Evolutionary conservation across 2,888 invertebrate genomes (phyloP).

Genomic region (Alcis repandata): DNA sequence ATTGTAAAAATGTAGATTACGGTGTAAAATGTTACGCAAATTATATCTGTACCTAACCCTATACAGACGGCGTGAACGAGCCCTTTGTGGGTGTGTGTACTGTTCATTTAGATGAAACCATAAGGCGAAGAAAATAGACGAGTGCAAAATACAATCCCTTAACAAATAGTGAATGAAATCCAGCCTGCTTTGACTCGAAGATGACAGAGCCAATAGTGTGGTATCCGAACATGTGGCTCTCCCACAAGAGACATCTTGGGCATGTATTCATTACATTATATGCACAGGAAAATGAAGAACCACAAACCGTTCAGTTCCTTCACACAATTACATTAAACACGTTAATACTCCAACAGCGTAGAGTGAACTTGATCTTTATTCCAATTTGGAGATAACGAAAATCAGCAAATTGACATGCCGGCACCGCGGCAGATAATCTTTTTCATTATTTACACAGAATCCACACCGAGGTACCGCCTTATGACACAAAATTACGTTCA

Average conservation of each 20-base stretch:
- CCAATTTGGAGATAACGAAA: conserved; percentile 66
- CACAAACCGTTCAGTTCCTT: conserved; percentile 59
- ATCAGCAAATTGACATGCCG: conserved; percentile 82
- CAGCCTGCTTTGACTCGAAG: conserved; percentile 58
- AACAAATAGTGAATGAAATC: conserved; percentile 53
- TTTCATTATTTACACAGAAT: conserved; percentile 77
- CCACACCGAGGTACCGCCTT: conserved; percentile 69
- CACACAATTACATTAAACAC: conserved; percentile 60
- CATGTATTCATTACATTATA: conserved; percentile 62
- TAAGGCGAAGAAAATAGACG: conserved; percentile 27
- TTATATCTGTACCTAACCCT: conserved; percentile 72
- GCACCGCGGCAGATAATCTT: conserved; percentile 74
- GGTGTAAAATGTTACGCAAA: conserved; percentile 1
- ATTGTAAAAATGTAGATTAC: background rate
- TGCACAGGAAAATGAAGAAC: conserved; percentile 62
- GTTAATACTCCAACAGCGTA: conserved; percentile 49
- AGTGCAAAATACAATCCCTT: conserved; percentile 39
- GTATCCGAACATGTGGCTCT: conserved; percentile 81
- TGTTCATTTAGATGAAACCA: conserved; percentile 42
- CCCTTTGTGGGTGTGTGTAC: conserved; percentile 54
- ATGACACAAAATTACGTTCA: conserved; percentile 78
- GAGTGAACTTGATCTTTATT: conserved; percentile 64
- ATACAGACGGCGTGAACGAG: conserved; percentile 66
- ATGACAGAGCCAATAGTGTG: conserved; percentile 64
- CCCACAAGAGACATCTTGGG: conserved; percentile 74